Base-by-base conservation (phyloP, 2,797 vertebrate species). In the Cottoperca gobio region DNA sequence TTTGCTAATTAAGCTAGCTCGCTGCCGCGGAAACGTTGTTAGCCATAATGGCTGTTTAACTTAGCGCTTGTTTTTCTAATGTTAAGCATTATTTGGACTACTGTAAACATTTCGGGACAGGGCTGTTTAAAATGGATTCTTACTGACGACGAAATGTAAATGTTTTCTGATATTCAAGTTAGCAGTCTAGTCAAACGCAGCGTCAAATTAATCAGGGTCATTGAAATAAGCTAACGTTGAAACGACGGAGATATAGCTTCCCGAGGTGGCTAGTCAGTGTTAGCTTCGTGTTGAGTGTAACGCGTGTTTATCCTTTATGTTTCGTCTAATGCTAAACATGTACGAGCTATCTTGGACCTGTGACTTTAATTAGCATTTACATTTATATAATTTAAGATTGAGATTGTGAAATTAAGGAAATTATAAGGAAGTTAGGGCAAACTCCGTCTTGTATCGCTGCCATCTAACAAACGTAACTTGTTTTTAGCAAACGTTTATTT, bases 1-100 rank as follows among this genome's bases (percentile, higher is more conserved):
- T 91, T 86, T 85, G 88, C 81, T 85, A 84, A 62, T 23, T 9
- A n/a, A 46, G 68, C 72, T 83, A 78, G 79, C 81, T 63, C 24
- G 69, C 69, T 77, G 55, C 76, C 73, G 86, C 81, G 78, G 83
- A 87, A 87, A 88, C 66, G 73, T 64, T 31, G 70, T 60, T 79
- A 64, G 81, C 82, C 84, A 71, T 88, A 4, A 89, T 88, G 60
- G 63, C 48, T 16, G 57, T 50, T 33, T 21, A 66, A 35, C 42
- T 52, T 37, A 71, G 54, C 71, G 58, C 42, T 55, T 70, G 58
- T 73, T 80, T 76, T 67, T 35, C 10, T n/a, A n/a, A 21, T 37
- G 24, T n/a, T 26, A 64, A 67, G 65, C 33, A 19, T 40, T 0
- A 16, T 46, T 14, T 17, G 7, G 3, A n/a, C 26, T 8, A 2